phyloP scores from a whole-genome alignment of 2,797 vertebrate species.

The Anguilla marmorata region DNA sequence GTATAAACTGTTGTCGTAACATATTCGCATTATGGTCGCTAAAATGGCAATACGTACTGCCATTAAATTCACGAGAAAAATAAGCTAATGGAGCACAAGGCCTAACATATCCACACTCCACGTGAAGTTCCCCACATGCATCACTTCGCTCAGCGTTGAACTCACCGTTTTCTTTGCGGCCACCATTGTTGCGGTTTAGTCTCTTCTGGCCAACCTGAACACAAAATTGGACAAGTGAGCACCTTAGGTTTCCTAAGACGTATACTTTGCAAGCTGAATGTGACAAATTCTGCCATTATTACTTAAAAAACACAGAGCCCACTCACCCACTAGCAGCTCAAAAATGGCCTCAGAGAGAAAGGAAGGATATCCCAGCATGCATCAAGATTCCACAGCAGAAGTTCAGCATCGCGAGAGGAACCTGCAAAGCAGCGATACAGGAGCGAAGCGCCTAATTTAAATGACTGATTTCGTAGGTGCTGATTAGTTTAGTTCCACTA shows the following conservation, averaged over 20 bases:
- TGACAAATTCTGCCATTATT: background rate
- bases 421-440: background rate
- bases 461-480: too few species aligned
- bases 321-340: conserved; percentile 73
- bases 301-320: conserved; percentile 47
- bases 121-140: conserved; percentile 62
- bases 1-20: background rate
- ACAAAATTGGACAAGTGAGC: conserved; percentile 19
- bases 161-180: conserved; percentile 98
- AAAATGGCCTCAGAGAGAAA: conserved; percentile 93
- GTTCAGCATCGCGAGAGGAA: conserved; percentile 3
- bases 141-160: conserved; percentile 34
- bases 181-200: conserved; percentile 84
- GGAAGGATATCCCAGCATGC: conserved; percentile 68
- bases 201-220: conserved; percentile 73
- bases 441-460: background rate
- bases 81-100: background rate
- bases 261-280: background rate
- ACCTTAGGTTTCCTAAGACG: background rate
- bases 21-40: background rate
- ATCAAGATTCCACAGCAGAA: background rate
- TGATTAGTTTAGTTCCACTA: too few species aligned
- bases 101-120: conserved; percentile 52
- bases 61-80: background rate
- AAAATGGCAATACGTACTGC: background rate